Percentiles rank a stretch among this genome's conserved stretches.
Evolutionary conservation across 2,113 vertebrate genomes (phyloP).

Genomic region (Lepisosteus osseus): DNA sequence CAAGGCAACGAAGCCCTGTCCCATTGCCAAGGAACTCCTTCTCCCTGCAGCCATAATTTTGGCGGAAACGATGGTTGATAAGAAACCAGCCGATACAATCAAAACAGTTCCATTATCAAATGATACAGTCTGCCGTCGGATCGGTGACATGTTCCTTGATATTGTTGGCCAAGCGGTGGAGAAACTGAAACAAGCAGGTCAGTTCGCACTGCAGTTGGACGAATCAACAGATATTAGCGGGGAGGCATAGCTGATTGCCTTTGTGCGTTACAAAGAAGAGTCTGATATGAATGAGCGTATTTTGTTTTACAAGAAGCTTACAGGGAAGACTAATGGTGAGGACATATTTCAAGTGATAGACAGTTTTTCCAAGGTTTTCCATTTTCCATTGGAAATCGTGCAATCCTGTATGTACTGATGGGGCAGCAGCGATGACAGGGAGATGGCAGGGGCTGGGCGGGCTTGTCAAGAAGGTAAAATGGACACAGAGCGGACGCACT

Average conservation of each 20-base stretch:
- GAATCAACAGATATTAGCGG: conserved; percentile 2
- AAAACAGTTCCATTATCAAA: neutral
- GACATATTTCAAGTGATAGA: conserved; percentile 20
- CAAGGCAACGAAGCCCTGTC: neutral
- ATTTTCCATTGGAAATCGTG: conserved; percentile 19
- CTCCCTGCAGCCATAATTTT: neutral
- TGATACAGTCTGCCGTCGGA: neutral
- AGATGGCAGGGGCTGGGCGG: conserved; percentile 12
- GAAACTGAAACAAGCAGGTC: neutral
- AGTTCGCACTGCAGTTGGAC: conserved; percentile 2
- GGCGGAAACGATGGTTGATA: conserved; percentile 4
- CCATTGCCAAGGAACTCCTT: conserved; percentile 1
- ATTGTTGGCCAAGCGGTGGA: conserved; percentile 2
- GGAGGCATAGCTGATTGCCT: conserved; percentile 9
- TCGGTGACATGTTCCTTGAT: conserved; percentile 3
- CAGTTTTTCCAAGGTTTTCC: conserved; percentile 18
- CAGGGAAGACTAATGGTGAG: conserved; percentile 8
- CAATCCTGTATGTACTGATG: conserved; percentile 17
- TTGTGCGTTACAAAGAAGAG: conserved; percentile 18
- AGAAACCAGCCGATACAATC: neutral
- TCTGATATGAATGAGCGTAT: conserved; percentile 22
- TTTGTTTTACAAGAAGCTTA: conserved; percentile 21
- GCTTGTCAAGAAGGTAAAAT: conserved; percentile 15
- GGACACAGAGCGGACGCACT: too few species aligned
- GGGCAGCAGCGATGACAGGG: conserved; percentile 17